Evolutionary conservation across 1,140 invertebrate genomes (phyloP).

Genomic region (Coelopa frigida): DNA sequence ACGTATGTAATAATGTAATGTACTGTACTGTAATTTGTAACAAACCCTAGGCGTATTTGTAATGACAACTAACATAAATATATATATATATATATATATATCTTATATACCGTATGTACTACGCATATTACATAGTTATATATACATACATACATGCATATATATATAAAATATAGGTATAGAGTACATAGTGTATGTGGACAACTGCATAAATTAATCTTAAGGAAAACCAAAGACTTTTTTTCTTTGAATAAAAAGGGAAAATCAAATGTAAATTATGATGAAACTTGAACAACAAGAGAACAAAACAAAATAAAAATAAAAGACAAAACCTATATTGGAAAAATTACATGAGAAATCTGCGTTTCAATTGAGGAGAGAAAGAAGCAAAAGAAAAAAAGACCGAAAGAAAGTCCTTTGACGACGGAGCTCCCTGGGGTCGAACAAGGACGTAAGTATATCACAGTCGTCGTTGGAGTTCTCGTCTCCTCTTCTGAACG

Average conservation of each 20-base stretch:
- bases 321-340: background rate
- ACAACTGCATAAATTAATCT: constrained; percentile 5
- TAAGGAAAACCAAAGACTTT: constrained; percentile 15
- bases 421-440: too few relatives aligned
- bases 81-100: background rate
- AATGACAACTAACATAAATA: too few relatives aligned
- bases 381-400: constrained; percentile 1
- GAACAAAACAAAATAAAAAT: constrained; percentile 5
- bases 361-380: constrained; percentile 1
- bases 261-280: background rate
- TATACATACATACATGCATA: constrained; percentile 2
- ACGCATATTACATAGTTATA: background rate
- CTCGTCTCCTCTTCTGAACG: too few relatives aligned
- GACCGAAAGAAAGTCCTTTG: background rate
- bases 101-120: constrained; percentile 1
- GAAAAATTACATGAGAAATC: constrained; percentile 6
- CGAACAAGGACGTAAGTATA: too few relatives aligned
- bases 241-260: constrained; percentile 11
- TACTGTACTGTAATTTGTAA: too few relatives aligned
- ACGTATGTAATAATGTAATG: too few relatives aligned
- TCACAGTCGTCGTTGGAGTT: too few relatives aligned
- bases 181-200: too few relatives aligned
- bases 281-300: background rate
- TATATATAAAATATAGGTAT: too few relatives aligned
- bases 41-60: too few relatives aligned